Base-by-base conservation (phyloP, 2,888 invertebrate species). In the Orthosia cruda region DNA sequence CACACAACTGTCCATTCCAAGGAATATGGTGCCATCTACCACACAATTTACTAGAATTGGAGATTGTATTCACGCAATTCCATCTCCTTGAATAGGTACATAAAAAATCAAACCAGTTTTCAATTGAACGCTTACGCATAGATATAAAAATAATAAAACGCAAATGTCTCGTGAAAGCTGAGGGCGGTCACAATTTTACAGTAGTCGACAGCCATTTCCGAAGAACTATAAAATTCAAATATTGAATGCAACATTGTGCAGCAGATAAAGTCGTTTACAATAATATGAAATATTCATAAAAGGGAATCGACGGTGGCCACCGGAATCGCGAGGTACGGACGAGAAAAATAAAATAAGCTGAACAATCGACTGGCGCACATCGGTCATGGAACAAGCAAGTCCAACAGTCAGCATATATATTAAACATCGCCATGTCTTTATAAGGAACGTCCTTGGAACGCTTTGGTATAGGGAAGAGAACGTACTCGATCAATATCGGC, bases 281-380 rank as follows among this genome's bases (percentile, higher is more conserved):
- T 94, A 93, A 93, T 92, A 95, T 95, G 94, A 95, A 95, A 95
- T 95, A 96, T 96, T 95, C 94, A 96, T 95, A 94, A 93, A 95
- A 93, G 91, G 90, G 92, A 91, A 91, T 91, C 90, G 92, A 91
- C 89, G 84, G 88, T 86, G 92, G 91, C 93, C 93, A 93, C 93
- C 93, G 92, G 92, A 92, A 90, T 90, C 86, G 89, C 87, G 84
- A 89, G 87, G 86, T 87, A 85, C 83, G 74, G 83, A 89, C 87
- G 83, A 87, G 86, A 90, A 89, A 92, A 94, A 93, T 89, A 87
- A 91, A 91, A 89, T 85, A 80, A 79, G 65, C 59, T 77, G 86
- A 88, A 89, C 88, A 89, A 90, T 91, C 87, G 89, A 90, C 90
- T 90, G 86, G 90, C 89, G 89, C 91, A 89, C 91, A 90, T 91